Evolutionary conservation across 2,797 vertebrate species (phyloP).

Genomic region (Acrossocheilus wenchowensis): DNA sequence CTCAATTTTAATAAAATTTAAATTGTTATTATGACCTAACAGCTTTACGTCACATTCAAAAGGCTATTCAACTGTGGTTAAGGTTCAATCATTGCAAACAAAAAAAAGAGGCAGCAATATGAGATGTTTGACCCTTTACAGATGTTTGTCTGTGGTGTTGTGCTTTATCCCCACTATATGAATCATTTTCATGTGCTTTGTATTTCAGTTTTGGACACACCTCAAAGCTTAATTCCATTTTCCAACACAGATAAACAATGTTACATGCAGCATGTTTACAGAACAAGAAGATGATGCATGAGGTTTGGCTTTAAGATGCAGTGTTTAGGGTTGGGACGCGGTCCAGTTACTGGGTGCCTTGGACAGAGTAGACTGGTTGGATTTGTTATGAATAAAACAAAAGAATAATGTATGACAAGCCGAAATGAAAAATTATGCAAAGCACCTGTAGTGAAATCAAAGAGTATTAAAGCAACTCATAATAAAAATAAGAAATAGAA

Average conservation of each 20-base stretch:
- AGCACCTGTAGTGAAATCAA: slow-evolving; percentile 7
- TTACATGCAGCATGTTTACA: slow-evolving; percentile 41
- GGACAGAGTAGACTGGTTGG: background rate
- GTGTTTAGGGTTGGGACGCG: slow-evolving; percentile 1
- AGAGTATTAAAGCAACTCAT: background rate
- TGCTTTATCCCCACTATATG: slow-evolving; percentile 29
- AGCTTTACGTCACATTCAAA: background rate
- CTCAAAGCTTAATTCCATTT: slow-evolving; percentile 34
- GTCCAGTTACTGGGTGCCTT: background rate
- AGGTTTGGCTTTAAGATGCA: slow-evolving; percentile 32
- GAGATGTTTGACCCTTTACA: slow-evolving; percentile 29
- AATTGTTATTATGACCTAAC: background rate
- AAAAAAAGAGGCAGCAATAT: slow-evolving; percentile 15
- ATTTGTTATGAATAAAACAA: slow-evolving; percentile 19
- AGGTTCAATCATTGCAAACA: background rate
- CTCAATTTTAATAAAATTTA: background rate
- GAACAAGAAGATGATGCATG: slow-evolving; percentile 21
- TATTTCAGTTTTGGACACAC: slow-evolving; percentile 31
- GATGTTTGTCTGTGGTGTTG: slow-evolving; percentile 19
- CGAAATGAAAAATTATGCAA: background rate
- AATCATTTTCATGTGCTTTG: slow-evolving; percentile 24
- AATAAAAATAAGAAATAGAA: slow-evolving; percentile 7
- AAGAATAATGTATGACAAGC: background rate
- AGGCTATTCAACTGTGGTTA: background rate
- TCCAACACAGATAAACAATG: slow-evolving; percentile 32